Evolutionary conservation across 2,113 vertebrate genomes (phyloP), one percentile per base, ranked within the genome.

Genomic region (Scopus umbretta): DNA sequence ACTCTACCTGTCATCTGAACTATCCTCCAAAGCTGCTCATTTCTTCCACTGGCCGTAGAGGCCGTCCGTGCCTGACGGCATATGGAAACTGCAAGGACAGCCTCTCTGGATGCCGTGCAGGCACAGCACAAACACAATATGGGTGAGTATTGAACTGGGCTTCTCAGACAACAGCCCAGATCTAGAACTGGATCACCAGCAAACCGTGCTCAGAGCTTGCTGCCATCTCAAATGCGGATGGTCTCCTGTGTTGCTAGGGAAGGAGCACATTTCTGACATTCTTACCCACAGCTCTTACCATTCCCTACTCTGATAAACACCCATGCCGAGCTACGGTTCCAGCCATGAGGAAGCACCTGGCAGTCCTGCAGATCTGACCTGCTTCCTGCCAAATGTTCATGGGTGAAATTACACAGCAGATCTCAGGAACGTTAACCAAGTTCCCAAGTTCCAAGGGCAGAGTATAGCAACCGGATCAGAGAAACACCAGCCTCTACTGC

Each of bases 21-120:
- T 42, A 1, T 25, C 42, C 49, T 70, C 26, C 0, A 0, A 27
- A 63, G 83, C 42, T 56, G 42, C 55, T 63, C 7, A 0, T 22
- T 50, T 56, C 65, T 50, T 50, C 61, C 7, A 2, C 59, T 36
- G 40, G 27, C 66, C 42, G 13, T 18, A 63, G 55, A 34, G 16
- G 20, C 50, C 2, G 0, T 27, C 42, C 11, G 0, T 21, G 55
- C 55, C 21, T 36, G 61, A 5, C 27, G 26, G 23, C 19, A 1
- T 8, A 16, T 1, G 3, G n/a, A 47, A 55, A 16, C 3, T 26
- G 76, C 49, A 36, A 32, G 42, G 27, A 17, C 49, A 30, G 55
- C 52, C 52, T 30, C 34, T 18, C 67, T 25, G 47, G 62, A 4
- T 56, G 36, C 49, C 38, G 0, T 15, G 18, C 49, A 29, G n/a